Base-by-base conservation (phyloP, 2,113 vertebrate species). In the Sturnira hondurensis region DNA sequence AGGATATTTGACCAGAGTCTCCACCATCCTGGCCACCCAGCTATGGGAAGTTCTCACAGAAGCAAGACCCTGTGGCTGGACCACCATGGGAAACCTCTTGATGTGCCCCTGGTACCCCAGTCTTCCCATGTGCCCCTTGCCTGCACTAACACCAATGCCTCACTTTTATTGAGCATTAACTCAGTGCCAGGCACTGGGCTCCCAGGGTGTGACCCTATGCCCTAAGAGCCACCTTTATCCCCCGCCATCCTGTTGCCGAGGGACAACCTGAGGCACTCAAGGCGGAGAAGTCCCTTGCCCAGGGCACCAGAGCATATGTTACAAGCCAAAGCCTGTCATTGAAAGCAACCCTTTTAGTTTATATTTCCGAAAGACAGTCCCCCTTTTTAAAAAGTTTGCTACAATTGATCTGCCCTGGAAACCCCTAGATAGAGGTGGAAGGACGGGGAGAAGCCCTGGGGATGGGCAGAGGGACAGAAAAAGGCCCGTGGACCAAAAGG, bases 121-220 rank as follows among this genome's bases (percentile, higher is more conserved):
- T 10, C 11, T 58, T 15, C 45, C n/a, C 56, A 31, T 31, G 7
- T 9, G 6, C 41, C 3, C 19, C 31, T 52, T 31, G 1, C 70
- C 20, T 67, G 43, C 24, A 33, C 68, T 15, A 41, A 16, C 5
- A 56, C 7, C 11, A 58, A 26, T 24, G 14, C 11, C n/a, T 61
- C 58, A 12, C 41, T 7, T 10, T 52, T n/a, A 16, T 3, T 20
- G 31, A 43, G 65, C 33, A 16, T 4, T 33, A 24, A 36, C 83
- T 54, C 28, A 10, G 67, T 22, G 28, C 63, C 63, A 36, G 4
- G 38, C 52, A 1, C 8, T 0, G 36, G 85, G 50, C 41, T 65
- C 2, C 31, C 11, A 41, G 50, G 1, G 0, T 0, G 38, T 3
- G 2, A 36, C 17, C 67, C 28, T 20, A 1, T 10, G 50, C 1